Percentiles rank a stretch among this genome's conserved stretches.
These are phyloP conservation scores for Dyspetes luteomarginatus DNA, from an alignment of 2,888 invertebrate genomes.

Conservation along the genomic window DNA sequence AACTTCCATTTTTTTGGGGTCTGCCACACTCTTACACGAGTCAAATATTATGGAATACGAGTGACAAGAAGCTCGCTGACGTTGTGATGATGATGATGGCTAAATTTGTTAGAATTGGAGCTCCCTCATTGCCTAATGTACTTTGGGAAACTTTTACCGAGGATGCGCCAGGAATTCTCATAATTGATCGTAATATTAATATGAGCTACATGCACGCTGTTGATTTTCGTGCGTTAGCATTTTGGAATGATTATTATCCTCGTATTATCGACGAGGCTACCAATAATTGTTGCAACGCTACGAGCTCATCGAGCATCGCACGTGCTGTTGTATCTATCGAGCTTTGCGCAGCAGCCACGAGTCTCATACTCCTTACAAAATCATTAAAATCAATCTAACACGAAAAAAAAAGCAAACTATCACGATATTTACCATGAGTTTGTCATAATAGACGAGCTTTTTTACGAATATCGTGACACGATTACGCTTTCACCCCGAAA, in stretches of 20 bases:
- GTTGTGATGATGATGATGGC: conserved; percentile 92
- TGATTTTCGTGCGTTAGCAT: conserved; percentile 91
- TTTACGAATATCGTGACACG: neutral
- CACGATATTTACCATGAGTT: neutral
- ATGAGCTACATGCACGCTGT: conserved; percentile 89
- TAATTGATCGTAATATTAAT: conserved; percentile 91
- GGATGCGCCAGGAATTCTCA: conserved; percentile 88
- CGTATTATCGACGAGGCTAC: conserved; percentile 89
- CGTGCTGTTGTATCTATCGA: conserved; percentile 23
- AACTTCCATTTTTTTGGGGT: conserved; percentile 92
- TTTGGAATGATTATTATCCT: conserved; percentile 94
- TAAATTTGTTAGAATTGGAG: conserved; percentile 90
- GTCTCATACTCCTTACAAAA: conserved; percentile 45
- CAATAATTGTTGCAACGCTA: conserved; percentile 88
- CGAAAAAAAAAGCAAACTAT: no score
- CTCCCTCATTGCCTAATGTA: conserved; percentile 86
- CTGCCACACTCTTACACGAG: conserved; percentile 86
- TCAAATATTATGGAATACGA: conserved; percentile 88
- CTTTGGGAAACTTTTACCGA: conserved; percentile 90
- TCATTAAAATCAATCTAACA: conserved; percentile 1
- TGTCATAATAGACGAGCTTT: neutral
- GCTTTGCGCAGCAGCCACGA: conserved; percentile 53
- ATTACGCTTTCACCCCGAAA: conserved; percentile 34
- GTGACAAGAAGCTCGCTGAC: conserved; percentile 91
- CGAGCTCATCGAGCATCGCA: conserved; percentile 68